These are phyloP conservation scores for Helicoverpa armigera DNA, from an alignment of 1,140 invertebrate species.

Conservation along the genomic window DNA sequence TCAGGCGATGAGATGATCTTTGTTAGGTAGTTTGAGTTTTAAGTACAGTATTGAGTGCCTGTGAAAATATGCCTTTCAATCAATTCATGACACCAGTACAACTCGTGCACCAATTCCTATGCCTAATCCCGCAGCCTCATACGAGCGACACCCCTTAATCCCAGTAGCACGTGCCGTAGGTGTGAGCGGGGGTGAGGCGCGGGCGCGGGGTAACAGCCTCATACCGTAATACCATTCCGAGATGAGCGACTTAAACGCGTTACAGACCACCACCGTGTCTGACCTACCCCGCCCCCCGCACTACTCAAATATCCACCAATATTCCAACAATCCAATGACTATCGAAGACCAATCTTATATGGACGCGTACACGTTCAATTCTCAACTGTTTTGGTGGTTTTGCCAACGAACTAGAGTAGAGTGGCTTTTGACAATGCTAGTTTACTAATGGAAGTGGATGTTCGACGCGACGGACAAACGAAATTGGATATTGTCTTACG, in stretches of 20 bases:
- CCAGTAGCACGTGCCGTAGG: constrained; percentile 66
- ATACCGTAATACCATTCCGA: constrained; percentile 83
- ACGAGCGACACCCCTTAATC: constrained; percentile 77
- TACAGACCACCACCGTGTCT: constrained; percentile 68
- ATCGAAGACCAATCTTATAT: constrained; percentile 57
- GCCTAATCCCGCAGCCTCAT: constrained; percentile 23
- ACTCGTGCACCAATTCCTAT: constrained; percentile 12
- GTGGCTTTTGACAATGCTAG: constrained; percentile 82
- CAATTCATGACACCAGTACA: not conserved
- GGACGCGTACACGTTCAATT: constrained; percentile 67
- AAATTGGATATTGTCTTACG: constrained; percentile 72
- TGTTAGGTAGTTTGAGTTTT: too few relatives aligned
- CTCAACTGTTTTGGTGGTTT: constrained; percentile 75
- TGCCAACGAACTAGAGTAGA: constrained; percentile 73
- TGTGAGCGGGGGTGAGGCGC: constrained; percentile 55
- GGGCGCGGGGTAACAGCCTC: constrained; percentile 60
- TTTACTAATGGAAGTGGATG: constrained; percentile 79
- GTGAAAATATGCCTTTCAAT: not conserved
- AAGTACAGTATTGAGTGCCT: too few relatives aligned
- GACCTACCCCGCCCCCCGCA: constrained; percentile 54
- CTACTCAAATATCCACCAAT: constrained; percentile 34
- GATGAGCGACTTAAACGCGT: constrained; percentile 84
- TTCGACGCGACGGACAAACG: constrained; percentile 60
- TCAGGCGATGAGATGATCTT: too few relatives aligned
- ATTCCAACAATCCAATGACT: constrained; percentile 50